Conservation (phyloP, 1,140 invertebrate species). For the Leptinotarsa defecta region DNA sequence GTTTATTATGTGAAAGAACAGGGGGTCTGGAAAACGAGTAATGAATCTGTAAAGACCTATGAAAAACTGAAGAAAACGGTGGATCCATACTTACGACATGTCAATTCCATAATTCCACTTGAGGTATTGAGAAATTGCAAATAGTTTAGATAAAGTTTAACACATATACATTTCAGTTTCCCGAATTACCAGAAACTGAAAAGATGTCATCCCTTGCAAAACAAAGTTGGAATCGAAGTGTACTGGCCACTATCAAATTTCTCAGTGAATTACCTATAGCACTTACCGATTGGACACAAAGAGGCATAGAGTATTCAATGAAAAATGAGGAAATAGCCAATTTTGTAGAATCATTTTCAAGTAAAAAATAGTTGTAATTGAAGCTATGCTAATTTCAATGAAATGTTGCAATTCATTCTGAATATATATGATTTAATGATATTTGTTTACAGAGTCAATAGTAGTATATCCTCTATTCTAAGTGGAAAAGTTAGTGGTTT, state of each 20-base stretch:
- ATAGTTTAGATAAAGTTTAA: neutral
- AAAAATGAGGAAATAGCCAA: conserved; percentile 41
- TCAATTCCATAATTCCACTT: conserved; percentile 60
- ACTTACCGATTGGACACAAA: conserved; percentile 52
- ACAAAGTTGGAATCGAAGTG: conserved; percentile 63
- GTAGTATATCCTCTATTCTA: too few species aligned
- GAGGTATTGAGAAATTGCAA: conserved; percentile 53
- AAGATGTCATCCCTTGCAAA: conserved; percentile 56
- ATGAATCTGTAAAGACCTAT: conserved; percentile 59
- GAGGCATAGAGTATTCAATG: conserved; percentile 47
- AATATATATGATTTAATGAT: too few species aligned
- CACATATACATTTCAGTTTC: conserved; percentile 55
- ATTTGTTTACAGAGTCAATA: too few species aligned
- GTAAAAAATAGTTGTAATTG: neutral
- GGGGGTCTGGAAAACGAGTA: conserved; percentile 63
- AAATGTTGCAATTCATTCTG: too few species aligned
- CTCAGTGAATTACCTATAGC: conserved; percentile 59
- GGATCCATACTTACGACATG: conserved; percentile 60
- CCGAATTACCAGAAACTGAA: conserved; percentile 59
- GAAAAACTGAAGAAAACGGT: conserved; percentile 57
- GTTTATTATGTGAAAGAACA: conserved; percentile 62
- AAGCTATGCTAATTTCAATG: too few species aligned
- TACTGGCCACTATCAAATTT: conserved; percentile 61
- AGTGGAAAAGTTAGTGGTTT: too few species aligned
- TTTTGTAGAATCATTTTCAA: conserved; percentile 40